A percentile compares a stretch with the other conserved stretches of the same genome.
Conservation (phyloP, 92 coral and sea anemone genomes). For the Bergia puertoricense region DNA sequence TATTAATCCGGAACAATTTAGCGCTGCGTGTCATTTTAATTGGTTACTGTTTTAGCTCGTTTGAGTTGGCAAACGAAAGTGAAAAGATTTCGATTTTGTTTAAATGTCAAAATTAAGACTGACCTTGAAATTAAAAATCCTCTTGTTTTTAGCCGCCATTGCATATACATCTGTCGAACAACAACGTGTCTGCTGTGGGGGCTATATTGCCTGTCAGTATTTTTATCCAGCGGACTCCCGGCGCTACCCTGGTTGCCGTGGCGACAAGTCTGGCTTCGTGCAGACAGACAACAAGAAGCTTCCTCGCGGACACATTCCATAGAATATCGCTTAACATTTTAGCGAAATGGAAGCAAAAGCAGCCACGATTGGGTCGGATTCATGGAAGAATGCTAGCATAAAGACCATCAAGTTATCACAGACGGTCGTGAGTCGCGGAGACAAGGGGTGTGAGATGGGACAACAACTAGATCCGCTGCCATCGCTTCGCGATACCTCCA, state of each 20-base stretch:
- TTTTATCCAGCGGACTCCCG: slow-evolving; percentile 24
- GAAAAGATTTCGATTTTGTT: too few relatives aligned
- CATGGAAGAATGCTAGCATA: slow-evolving; percentile 97
- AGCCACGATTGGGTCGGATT: slow-evolving; percentile 94
- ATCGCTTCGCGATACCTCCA: slow-evolving; percentile 91
- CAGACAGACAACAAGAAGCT: slow-evolving; percentile 39
- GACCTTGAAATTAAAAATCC: too few relatives aligned
- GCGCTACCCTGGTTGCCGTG: slow-evolving; percentile 21
- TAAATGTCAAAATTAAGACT: too few relatives aligned
- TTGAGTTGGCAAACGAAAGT: too few relatives aligned
- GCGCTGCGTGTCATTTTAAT: too few relatives aligned
- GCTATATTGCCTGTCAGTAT: not conserved
- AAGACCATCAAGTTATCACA: slow-evolving; percentile 85
- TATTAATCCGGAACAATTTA: too few relatives aligned
- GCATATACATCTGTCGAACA: too few relatives aligned
- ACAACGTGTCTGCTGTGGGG: not conserved
- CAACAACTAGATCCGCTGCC: slow-evolving; percentile 95
- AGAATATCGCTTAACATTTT: not conserved
- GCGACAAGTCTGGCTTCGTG: slow-evolving; percentile 22
- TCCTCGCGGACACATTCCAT: slow-evolving; percentile 5
- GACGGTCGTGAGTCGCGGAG: slow-evolving; percentile 86
- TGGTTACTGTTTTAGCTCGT: too few relatives aligned
- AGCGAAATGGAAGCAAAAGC: slow-evolving; percentile 49
- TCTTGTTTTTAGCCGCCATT: too few relatives aligned
- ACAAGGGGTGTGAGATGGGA: slow-evolving; percentile 94